These are phyloP conservation scores for Abscondita cerata DNA, from an alignment of 2,888 invertebrate genomes.

Conservation along the genomic window DNA sequence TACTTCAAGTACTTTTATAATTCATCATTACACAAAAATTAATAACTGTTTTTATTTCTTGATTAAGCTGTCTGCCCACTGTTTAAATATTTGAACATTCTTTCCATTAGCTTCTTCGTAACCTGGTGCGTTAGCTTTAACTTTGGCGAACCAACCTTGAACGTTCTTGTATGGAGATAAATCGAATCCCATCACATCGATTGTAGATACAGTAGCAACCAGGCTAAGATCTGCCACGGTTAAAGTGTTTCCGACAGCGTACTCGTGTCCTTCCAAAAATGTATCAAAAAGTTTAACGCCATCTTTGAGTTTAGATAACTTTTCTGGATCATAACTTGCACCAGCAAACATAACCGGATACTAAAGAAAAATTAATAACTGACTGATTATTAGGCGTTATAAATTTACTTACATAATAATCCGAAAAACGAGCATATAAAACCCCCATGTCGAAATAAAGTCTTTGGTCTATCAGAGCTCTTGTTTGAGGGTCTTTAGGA, in stretches of 20 bases:
- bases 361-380: conserved; percentile 1
- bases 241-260: background rate
- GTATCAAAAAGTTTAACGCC: background rate
- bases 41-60: too few species aligned
- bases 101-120: background rate
- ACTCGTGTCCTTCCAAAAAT: background rate
- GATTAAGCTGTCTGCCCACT: too few species aligned
- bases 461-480: conserved; percentile 79
- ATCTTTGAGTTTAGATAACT: background rate
- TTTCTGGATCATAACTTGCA: background rate
- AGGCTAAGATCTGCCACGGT: background rate
- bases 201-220: background rate
- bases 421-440: conserved; percentile 72
- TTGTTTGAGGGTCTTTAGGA: conserved; percentile 78
- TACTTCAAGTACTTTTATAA: too few species aligned
- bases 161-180: background rate
- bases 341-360: background rate
- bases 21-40: too few species aligned
- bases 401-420: conserved; percentile 75
- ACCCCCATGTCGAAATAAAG: conserved; percentile 83
- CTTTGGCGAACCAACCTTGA: background rate
- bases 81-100: too few species aligned
- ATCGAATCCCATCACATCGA: background rate
- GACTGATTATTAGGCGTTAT: too few species aligned
- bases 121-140: background rate